Evolutionary conservation across 2,888 invertebrate species (phyloP).

Genomic region (Brachyptera risi): DNA sequence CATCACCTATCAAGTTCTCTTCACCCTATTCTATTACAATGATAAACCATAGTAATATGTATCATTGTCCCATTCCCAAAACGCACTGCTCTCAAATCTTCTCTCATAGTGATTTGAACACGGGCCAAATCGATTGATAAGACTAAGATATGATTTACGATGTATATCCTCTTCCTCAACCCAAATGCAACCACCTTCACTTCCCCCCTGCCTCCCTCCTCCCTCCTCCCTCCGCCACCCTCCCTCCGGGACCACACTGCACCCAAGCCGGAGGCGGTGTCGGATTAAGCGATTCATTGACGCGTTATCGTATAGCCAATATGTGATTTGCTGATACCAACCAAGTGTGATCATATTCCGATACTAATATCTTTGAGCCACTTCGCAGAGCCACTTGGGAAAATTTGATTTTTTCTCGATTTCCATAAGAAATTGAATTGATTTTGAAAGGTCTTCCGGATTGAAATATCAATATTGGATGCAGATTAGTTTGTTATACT

Average conservation of each 20-base stretch:
- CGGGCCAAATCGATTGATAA: slow-evolving; percentile 20
- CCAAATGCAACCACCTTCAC: slow-evolving; percentile 9
- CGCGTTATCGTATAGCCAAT: background rate
- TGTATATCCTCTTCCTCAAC: slow-evolving; percentile 11
- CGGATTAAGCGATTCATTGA: background rate
- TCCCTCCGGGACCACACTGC: too few species aligned
- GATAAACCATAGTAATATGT: too few species aligned
- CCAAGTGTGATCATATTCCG: background rate
- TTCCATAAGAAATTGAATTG: too few species aligned
- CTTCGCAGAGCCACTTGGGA: slow-evolving; percentile 7
- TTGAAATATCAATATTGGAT: too few species aligned
- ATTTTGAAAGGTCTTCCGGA: too few species aligned
- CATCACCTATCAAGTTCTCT: too few species aligned
- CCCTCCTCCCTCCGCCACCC: too few species aligned
- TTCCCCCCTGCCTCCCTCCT: too few species aligned
- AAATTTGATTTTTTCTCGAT: slow-evolving; percentile 18
- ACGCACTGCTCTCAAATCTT: too few species aligned
- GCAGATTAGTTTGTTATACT: too few species aligned
- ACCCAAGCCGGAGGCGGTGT: background rate
- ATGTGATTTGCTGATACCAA: background rate
- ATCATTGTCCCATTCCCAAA: background rate
- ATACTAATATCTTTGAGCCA: background rate
- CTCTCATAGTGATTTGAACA: slow-evolving; percentile 18
- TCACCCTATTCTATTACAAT: too few species aligned
- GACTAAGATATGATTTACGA: slow-evolving; percentile 6